Evolutionary conservation across 1,140 invertebrate genomes (phyloP), one percentile per base, ranked within the genome.

Genomic region (Paracyclopina nana): DNA sequence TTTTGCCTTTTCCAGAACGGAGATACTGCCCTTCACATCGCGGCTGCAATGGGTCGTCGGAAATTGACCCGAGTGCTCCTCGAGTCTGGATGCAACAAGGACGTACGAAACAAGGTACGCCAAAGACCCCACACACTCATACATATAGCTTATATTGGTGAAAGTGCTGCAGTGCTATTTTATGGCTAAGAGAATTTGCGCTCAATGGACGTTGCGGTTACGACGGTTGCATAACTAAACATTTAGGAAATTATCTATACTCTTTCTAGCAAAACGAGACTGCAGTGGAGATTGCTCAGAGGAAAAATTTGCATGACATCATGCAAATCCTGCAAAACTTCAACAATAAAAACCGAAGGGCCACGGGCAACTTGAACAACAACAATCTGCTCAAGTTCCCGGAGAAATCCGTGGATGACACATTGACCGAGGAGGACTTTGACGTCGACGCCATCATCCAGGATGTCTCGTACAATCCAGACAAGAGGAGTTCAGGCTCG

Each of bases 21-120:
- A 1, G 90, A 96, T 62, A 91, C 86, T 0, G 78, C 84, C 0
- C 64, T 95, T 16, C 90, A 95, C 62, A 92, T 95, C 55, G 77
- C 86, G 4, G 79, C 85, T 6, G 88, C 88, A 1, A 87, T 94
- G 80, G 84, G 84, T 14, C 69, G 87, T 31, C 70, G 86, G 29
- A 95, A 95, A 66, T 68, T 95, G 43, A 90, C 87, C 1, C 74
- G 82, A 59, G 86, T 95, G 55, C 67, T 95, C 1, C 66, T 94
- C 9, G 84, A 92, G 61, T 79, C 83, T 0, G 79, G 78, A 43
- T 84, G 83, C 57, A 77, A 86, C 57, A 73, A 76, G 55, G n/a
- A n/a, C n/a, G n/a, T n/a, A n/a, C n/a, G n/a, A n/a, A n/a, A n/a
- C n/a, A n/a, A n/a, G n/a, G n/a, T n/a, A n/a, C n/a, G n/a, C n/a